Conservation (phyloP, 2,113 vertebrate genomes). For the Uropsilus gracilis region DNA sequence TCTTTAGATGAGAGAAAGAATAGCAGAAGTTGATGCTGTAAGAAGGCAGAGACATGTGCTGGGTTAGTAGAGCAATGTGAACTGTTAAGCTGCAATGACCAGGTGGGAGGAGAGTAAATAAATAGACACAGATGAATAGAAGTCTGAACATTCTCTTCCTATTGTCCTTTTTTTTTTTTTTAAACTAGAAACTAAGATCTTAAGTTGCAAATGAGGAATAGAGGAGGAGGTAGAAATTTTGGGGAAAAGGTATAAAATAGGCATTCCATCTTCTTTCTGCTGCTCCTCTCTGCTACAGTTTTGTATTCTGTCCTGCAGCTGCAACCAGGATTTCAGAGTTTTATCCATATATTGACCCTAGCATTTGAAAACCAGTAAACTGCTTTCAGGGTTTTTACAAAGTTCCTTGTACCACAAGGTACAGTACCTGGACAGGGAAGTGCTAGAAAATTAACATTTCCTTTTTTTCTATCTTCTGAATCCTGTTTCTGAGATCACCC, state of each 20-base stretch:
- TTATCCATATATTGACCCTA: background rate
- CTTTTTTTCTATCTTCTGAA: background rate
- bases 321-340: background rate
- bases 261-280: background rate
- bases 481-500: background rate
- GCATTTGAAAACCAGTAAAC: conserved; percentile 9
- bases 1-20: background rate
- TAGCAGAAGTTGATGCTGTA: background rate
- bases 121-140: background rate
- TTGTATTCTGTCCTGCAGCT: background rate
- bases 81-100: background rate
- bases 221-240: background rate
- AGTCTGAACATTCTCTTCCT: conserved; percentile 8
- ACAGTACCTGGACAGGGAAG: background rate
- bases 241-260: background rate
- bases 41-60: background rate
- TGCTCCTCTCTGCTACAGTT: background rate
- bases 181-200: background rate
- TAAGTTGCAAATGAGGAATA: background rate
- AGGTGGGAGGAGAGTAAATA: background rate
- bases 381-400: background rate
- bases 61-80: background rate
- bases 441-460: background rate
- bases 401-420: background rate
- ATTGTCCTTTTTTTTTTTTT: conserved; percentile 23